Evolutionary conservation across 2,797 vertebrate genomes (phyloP), one percentile per base, ranked within the genome.

Genomic region (Microhierax caerulescens): DNA sequence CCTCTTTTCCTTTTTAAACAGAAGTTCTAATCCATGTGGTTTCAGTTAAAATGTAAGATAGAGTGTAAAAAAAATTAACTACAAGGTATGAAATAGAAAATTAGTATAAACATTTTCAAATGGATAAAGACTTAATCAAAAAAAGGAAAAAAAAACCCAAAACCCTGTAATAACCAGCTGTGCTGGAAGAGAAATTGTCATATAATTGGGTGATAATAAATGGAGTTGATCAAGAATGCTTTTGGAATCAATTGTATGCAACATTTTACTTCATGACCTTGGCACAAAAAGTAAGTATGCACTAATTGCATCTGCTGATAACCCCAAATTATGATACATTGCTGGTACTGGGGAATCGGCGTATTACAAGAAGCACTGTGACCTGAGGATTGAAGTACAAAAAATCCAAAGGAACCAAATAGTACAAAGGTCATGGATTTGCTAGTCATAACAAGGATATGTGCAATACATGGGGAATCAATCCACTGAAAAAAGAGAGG

Each of bases 231-330:
- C 39, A 79, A 63, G 43, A 93, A 85, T 16, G 30, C 24, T 81
- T 93, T 76, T 47, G 27, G 37, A 90, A 73, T 47, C 57, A 68
- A 20, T 7, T 57, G 37, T 51, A 82, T 7, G 9, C 37, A 78
- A 67, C 32, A 59, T 43, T 65, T 92, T 57, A 64, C 50, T 84
- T 75, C 18, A 11, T n/a, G 63, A 73, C 50, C 83, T 92, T 61
- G 90, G 77, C 56, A 83, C 56, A 87, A 20, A 41, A 84, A 73
- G 24, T 32, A 78, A 67, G 13, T 8, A 37, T 24, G 10, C 63
- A 59, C 32, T 93, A 92, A 94, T 25, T 86, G 50, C n/a, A 73
- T 24, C 43, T 74, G 60, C 59, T 79, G 77, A 70, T 92, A 86
- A 93, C 32, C 61, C 76, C 5, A 57, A 95, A 94, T 70, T 74